Percentiles rank a stretch among this genome's conserved stretches.
These are phyloP conservation scores for Drosophila insularis DNA, from an alignment of 1,140 invertebrate species.

Conservation along the genomic window DNA sequence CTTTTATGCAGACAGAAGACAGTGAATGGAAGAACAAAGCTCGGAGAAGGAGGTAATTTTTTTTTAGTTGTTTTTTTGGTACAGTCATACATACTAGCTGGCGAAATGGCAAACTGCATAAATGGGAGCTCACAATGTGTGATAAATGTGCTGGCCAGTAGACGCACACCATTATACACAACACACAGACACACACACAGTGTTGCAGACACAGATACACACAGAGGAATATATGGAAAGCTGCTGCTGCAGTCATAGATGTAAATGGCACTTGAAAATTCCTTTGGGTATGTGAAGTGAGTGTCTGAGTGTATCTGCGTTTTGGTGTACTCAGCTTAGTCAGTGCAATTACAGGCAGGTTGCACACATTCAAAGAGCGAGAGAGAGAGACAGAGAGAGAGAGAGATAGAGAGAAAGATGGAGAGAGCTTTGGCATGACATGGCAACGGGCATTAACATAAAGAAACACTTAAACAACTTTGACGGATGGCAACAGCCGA, in stretches of 20 bases:
- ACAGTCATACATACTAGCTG: constrained; percentile 30
- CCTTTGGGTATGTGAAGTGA: constrained; percentile 24
- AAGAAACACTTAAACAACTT: constrained; percentile 74
- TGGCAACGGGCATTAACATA: constrained; percentile 62
- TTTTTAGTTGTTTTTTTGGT: constrained; percentile 26
- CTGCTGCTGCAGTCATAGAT: constrained; percentile 63
- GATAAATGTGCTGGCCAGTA: constrained; percentile 70
- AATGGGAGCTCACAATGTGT: constrained; percentile 66
- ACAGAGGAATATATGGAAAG: not conserved
- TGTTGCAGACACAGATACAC: not conserved
- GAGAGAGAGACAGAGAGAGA: constrained; percentile 4
- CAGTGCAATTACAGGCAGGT: constrained; percentile 49
- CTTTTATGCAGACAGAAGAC: not conserved
- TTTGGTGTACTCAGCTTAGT: constrained; percentile 35
- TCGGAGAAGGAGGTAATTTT: not conserved
- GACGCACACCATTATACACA: constrained; percentile 45
- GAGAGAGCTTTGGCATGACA: not conserved
- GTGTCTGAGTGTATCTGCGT: constrained; percentile 14
- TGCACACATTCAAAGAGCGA: constrained; percentile 15
- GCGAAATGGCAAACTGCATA: constrained; percentile 54
- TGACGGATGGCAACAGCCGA: constrained; percentile 67
- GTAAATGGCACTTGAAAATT: constrained; percentile 70
- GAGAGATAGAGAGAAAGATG: constrained; percentile 1
- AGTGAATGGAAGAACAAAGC: not conserved
- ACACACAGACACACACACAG: not conserved